Percentiles rank a stretch among this genome's conserved stretches.
Evolutionary conservation across 2,797 vertebrate species (phyloP).

Genomic region (Cottoperca gobio): DNA sequence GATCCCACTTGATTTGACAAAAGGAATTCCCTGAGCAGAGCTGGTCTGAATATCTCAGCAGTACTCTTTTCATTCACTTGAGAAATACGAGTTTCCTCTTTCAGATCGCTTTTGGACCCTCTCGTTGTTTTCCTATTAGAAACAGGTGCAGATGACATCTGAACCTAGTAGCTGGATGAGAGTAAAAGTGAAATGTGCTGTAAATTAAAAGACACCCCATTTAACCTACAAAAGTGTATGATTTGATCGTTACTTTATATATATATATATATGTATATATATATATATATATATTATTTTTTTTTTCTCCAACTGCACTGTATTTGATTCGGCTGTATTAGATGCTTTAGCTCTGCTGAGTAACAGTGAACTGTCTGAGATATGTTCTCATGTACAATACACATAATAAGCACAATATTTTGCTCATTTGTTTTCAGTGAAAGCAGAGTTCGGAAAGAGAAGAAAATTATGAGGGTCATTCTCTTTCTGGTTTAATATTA

Average conservation of each 20-base stretch:
- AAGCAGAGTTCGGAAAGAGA: background rate
- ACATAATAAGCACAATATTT: background rate
- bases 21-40: background rate
- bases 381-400: background rate
- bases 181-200: background rate
- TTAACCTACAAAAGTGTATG: background rate
- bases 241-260: too few relatives aligned
- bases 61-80: conserved; percentile 33
- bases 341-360: background rate
- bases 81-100: conserved; percentile 42
- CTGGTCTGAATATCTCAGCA: conserved; percentile 22
- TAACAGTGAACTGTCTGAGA: background rate
- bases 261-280: too few relatives aligned
- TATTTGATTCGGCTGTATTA: background rate
- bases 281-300: too few relatives aligned
- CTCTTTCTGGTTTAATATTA: background rate
- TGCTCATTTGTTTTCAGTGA: background rate
- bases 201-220: background rate
- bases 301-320: too few relatives aligned
- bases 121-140: conserved; percentile 25
- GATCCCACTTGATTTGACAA: background rate
- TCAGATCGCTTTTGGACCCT: conserved; percentile 13
- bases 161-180: background rate
- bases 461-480: background rate
- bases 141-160: conserved; percentile 29